A percentile compares a stretch with the other conserved stretches of the same genome.
Evolutionary conservation across 2,113 vertebrate species (phyloP).

Genomic region (Megalops atlanticus): DNA sequence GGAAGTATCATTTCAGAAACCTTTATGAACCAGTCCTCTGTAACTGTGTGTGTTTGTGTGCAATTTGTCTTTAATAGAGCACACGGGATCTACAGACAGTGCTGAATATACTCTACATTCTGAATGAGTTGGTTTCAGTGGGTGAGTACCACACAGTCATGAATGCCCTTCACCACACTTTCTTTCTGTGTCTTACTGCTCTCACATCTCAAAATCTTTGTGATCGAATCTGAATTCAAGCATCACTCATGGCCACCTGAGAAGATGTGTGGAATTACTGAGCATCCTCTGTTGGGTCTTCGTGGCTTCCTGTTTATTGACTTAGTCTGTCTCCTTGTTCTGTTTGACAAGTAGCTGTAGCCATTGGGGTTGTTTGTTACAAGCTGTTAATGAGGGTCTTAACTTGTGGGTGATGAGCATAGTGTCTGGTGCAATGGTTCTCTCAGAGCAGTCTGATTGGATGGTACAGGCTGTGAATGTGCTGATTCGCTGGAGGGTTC

Average conservation of each 20-base stretch:
- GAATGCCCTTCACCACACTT: too few relatives aligned
- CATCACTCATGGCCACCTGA: too few relatives aligned
- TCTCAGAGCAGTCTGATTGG: neutral
- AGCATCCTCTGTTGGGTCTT: neutral
- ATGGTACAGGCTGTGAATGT: neutral
- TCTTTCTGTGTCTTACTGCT: too few relatives aligned
- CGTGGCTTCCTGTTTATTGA: neutral
- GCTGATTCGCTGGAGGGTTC: neutral
- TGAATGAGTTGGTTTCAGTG: conserved; percentile 86
- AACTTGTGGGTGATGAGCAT: neutral
- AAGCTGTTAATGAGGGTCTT: neutral
- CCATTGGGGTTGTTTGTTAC: neutral
- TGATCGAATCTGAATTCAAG: too few relatives aligned
- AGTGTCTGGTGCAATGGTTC: too few relatives aligned
- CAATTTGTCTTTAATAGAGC: conserved; percentile 72
- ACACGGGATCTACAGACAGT: conserved; percentile 86
- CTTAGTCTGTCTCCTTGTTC: neutral
- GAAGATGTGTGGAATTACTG: neutral
- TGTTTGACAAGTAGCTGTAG: neutral
- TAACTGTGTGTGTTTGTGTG: neutral
- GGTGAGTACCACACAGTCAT: conserved; percentile 87
- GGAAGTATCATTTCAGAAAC: too few relatives aligned
- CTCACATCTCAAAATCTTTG: too few relatives aligned
- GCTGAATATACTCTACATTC: conserved; percentile 88
- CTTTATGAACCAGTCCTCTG: too few relatives aligned